A percentile compares a stretch with the other conserved stretches of the same genome.
Evolutionary conservation across 2,113 vertebrate species (phyloP).

Genomic region (Emydura subglobosa): DNA sequence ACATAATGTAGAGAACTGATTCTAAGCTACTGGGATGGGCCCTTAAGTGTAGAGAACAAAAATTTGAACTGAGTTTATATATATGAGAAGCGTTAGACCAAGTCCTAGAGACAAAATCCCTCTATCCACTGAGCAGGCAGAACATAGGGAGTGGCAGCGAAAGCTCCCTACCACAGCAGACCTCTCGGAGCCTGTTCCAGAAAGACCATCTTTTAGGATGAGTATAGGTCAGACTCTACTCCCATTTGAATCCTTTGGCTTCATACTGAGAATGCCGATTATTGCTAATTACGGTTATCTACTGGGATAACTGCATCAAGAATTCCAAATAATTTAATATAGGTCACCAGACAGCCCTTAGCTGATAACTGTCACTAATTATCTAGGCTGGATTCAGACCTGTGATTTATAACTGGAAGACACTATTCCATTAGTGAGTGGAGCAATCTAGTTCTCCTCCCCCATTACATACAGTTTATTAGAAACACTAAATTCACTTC

Average conservation of each 20-base stretch:
- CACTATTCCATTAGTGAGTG: neutral
- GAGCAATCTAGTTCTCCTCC: neutral
- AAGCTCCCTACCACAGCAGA: neutral
- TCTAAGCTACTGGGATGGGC: accelerated
- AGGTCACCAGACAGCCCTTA: neutral
- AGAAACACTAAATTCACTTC: neutral
- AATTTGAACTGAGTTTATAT: neutral
- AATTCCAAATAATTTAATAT: neutral
- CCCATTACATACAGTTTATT: neutral
- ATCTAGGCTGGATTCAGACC: neutral
- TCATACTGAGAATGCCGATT: neutral
- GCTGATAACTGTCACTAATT: neutral
- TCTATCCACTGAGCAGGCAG: neutral
- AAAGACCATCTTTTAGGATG: neutral
- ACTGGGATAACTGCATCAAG: neutral
- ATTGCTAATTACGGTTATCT: neutral
- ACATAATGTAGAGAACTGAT: neutral
- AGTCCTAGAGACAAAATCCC: neutral
- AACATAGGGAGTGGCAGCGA: neutral
- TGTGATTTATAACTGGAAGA: neutral
- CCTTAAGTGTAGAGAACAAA: neutral
- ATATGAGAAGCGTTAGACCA: neutral
- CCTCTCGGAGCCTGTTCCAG: neutral
- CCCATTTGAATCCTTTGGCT: neutral
- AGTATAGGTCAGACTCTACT: neutral